Evolutionary conservation across 2,888 invertebrate species (phyloP), one percentile per base, ranked within the genome.

Genomic region (Oithona nana): DNA sequence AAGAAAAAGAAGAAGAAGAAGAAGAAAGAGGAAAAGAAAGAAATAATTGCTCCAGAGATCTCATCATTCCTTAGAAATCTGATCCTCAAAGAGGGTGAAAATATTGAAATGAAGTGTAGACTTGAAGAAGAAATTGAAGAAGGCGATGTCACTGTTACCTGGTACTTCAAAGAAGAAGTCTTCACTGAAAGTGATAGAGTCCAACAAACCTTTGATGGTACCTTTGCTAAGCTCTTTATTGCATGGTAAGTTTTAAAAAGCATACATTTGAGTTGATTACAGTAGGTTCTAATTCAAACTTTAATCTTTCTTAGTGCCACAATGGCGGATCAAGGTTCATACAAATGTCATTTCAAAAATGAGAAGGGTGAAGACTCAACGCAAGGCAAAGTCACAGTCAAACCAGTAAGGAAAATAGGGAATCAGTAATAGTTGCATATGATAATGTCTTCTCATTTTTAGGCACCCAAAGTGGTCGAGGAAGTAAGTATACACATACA

Each of bases 61-160:
- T 28, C 56, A 8, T 62, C 62, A 22, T 89, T 67, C 78, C 80
- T 65, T 83, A 84, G 69, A 83, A 83, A 68, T 79, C 88, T 82
- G 72, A 62, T 62, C 26, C n/a, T 29, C 4, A 56, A 62, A 54
- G 62, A 62, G 39, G 48, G 48, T 11, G 63, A 64, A 26, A 51
- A 63, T 26, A 39, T 65, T 31, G 64, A 64, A 20, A 50, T 63
- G 28, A 31, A 64, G 31, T 54, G 54, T 20, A 61, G 52, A 28
- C 51, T 64, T 20, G 61, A 65, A 11, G 54, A 64, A 3, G 64
- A 64, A 39, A 64, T 64, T 51, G 59, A 63, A 20, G 59, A 65
- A 30, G 49, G 56, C 6, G 63, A 64, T 16, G 49, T 31, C 11
- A 60, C 64, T 26, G 55, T 63, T 29, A 49, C 20, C 16, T 62